Evolutionary conservation across 2,797 vertebrate species (phyloP), one percentile per base, ranked within the genome.

Genomic region (Lithobates sylvaticus): DNA sequence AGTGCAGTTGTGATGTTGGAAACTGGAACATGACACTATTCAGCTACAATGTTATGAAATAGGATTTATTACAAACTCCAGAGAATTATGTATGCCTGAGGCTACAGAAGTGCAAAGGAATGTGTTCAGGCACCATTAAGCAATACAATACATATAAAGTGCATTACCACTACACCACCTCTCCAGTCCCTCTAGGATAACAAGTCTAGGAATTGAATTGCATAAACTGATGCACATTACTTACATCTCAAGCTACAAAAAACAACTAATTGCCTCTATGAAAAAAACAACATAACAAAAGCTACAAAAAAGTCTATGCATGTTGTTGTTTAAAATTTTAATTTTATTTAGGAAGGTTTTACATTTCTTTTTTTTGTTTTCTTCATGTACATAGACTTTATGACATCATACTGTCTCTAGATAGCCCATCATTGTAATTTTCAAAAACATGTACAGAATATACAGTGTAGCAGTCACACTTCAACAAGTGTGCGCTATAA

Each of bases 31-130:
- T 72, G 75, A 84, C 50, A 84, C 83, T 77, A 44, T 78, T 78
- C 32, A 78, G 65, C 50, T 71, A 58, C 65, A 78, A 42, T 29
- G 73, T 70, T 84, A 76, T 84, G 82, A 83, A 76, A 84, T 70
- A 76, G 74, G 74, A 84, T 71, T 84, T 84, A 71, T 77, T 84
- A 64, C 75, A 84, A 78, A 44, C 83, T 70, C 75, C 47, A 71
- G 47, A 78, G 67, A 84, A 78, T 84, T 84, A 61, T 78, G 26
- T 77, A 64, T 84, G 75, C 83, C 83, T 78, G 32, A 78, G 83
- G 83, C 83, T 78, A n/a, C 58, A 61, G 75, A 47, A 78, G 67
- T 72, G 83, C 69, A 78, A 71, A 84, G 67, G 83, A 78, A 84
- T 84, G 75, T 44, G 70, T 84, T 78, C 75, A 78, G 69, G 75